Evolutionary conservation across 2,113 vertebrate species (phyloP).

Genomic region (Amphiprion ocellaris): DNA sequence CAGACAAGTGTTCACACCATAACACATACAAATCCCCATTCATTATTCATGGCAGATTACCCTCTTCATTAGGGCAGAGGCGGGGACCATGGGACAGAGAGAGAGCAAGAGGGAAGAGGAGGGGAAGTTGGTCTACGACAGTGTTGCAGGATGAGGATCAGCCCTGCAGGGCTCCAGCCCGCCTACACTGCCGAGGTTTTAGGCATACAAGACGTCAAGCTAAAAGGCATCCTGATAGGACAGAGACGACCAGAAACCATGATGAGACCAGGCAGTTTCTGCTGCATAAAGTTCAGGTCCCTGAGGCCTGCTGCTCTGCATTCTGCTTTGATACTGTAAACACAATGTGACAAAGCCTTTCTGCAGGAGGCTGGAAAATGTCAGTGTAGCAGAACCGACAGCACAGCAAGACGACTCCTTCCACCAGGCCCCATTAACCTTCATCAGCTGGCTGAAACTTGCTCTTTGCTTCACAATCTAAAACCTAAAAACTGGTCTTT

Average conservation of each 20-base stretch:
- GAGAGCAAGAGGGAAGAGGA: constrained; percentile 45
- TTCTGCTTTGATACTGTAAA: constrained; percentile 69
- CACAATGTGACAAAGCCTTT: constrained; percentile 70
- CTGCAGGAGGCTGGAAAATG: constrained; percentile 60
- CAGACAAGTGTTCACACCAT: constrained; percentile 80
- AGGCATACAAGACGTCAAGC: constrained; percentile 46
- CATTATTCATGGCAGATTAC: constrained; percentile 84
- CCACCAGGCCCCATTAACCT: constrained; percentile 27
- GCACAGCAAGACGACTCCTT: constrained; percentile 30
- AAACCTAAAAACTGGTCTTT: background rate
- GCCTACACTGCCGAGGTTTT: constrained; percentile 9
- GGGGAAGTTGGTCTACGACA: constrained; percentile 32
- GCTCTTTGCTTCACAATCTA: constrained; percentile 7
- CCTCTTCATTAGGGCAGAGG: constrained; percentile 79
- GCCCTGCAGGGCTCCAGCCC: constrained; percentile 19
- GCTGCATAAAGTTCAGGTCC: constrained; percentile 64
- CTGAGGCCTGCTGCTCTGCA: constrained; percentile 46
- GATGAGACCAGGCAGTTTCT: constrained; percentile 37
- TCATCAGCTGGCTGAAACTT: constrained; percentile 1
- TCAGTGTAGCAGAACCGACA: constrained; percentile 52
- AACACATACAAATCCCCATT: constrained; percentile 82
- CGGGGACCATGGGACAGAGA: constrained; percentile 52
- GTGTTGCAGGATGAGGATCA: constrained; percentile 47
- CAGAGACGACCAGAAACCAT: constrained; percentile 36
- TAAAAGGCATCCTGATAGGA: constrained; percentile 52